phyloP scores from a whole-genome alignment of 2,888 invertebrate species.

The Sminthurides aquaticus region DNA sequence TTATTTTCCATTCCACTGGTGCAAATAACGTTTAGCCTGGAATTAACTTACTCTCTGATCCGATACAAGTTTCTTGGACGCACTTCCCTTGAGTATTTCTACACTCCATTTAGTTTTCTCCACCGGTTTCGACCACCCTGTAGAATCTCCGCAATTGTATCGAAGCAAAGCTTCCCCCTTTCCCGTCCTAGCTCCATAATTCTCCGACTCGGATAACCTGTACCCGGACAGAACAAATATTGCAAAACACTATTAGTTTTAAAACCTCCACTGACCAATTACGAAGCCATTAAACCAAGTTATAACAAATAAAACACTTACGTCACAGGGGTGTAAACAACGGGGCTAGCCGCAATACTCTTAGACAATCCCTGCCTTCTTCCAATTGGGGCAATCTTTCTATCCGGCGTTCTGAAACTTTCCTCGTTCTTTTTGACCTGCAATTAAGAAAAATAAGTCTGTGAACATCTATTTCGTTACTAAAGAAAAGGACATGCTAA shows the following conservation, averaged over 20 bases:
- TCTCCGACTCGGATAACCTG: conserved; percentile 42
- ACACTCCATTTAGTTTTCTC: conserved; percentile 7
- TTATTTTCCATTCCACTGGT: not conserved
- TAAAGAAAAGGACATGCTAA: too few relatives aligned
- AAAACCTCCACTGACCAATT: not conserved
- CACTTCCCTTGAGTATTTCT: not conserved
- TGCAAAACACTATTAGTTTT: not conserved
- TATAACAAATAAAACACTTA: conserved; percentile 39
- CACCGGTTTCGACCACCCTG: conserved; percentile 21
- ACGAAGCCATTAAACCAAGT: not conserved
- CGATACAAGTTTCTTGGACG: not conserved
- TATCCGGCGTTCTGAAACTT: not conserved
- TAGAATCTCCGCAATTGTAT: conserved; percentile 35
- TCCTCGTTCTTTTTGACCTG: not conserved
- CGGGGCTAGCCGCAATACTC: not conserved
- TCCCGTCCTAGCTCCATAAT: conserved; percentile 50
- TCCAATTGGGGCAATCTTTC: too few relatives aligned
- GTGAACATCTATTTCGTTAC: too few relatives aligned
- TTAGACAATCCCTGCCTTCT: not conserved
- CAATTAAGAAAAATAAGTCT: too few relatives aligned
- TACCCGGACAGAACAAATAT: too few relatives aligned
- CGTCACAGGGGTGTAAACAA: conserved; percentile 42
- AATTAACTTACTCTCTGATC: not conserved
- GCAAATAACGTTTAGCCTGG: too few relatives aligned
- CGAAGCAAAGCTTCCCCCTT: conserved; percentile 57